Base-by-base conservation (phyloP, 2,888 invertebrate genomes). In the Drosophila parthenogenetica region DNA sequence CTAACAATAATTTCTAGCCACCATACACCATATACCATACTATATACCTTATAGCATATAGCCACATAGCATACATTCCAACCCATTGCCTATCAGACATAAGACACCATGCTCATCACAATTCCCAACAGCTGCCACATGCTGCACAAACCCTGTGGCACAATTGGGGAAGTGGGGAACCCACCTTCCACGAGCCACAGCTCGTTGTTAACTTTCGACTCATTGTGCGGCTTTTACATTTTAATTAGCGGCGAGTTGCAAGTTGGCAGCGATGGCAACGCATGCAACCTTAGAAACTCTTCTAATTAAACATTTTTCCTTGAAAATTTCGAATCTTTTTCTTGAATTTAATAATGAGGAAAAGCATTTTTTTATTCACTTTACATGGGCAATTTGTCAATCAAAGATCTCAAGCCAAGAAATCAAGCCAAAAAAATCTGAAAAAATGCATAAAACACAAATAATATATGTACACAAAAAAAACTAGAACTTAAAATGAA, bases 221-320 rank as follows among this genome's bases (percentile, higher is more conserved):
- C 87, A 84, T 84, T 89, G 89, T 85, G 85, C 82, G 85, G 84
- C 80, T 89, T 84, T 84, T 89, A 87, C 84, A 89, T 87, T 89
- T 86, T 89, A 86, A 86, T 86, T 86, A 89, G 80, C 89, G 79
- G 57, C 79, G 83, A 85, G 76, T 69, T 74, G 70, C 76, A 71
- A 65, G 62, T 71, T 57, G 72, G 32, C 32, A 48, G 55, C 62
- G 65, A 76, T 69, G 69, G 67, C 70, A 48, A 60, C 70, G 60
- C 59, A 48, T 19, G 68, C 59, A 58, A 63, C 71, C 79, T 59
- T 71, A 64, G 66, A 72, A 77, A 72, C 70, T 75, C 75, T 67
- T 73, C 67, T 75, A 89, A 87, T 89, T 85, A 80, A 81, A 89
- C 51, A 57, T 63, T 68, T 76, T 73, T 62, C 62, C 70, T 74